phyloP scores from a whole-genome alignment of 2,797 vertebrate species.

The Lates japonicus region DNA sequence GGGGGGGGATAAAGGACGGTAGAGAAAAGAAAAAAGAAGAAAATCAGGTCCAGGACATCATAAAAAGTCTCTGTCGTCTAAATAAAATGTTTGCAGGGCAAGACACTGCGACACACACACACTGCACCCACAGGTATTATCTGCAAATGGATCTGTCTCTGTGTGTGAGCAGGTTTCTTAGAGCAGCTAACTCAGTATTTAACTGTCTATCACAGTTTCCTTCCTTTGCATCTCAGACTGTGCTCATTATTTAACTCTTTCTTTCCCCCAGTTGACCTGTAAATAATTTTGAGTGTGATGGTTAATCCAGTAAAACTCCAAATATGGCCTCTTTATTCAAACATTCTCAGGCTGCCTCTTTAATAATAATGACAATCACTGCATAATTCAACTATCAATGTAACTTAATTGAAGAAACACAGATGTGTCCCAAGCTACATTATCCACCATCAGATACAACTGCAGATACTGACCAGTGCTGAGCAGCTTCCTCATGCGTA shows the following conservation, averaged over 20 bases:
- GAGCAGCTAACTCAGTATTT: slow-evolving; percentile 18
- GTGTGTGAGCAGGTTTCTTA: background rate
- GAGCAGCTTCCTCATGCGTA: slow-evolving; percentile 95
- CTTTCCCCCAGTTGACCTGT: background rate
- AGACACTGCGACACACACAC: background rate
- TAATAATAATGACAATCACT: background rate
- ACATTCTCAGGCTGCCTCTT: background rate
- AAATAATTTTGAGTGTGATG: background rate
- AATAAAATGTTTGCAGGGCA: slow-evolving; percentile 18
- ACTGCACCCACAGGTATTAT: background rate
- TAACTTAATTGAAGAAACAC: background rate
- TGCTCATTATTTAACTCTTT: slow-evolving; percentile 2
- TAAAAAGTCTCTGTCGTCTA: background rate
- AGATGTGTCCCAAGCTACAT: background rate
- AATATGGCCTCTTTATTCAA: background rate
- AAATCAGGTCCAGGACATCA: background rate
- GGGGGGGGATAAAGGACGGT: background rate
- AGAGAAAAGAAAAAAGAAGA: slow-evolving; percentile 8
- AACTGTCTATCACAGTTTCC: background rate
- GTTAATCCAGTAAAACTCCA: background rate
- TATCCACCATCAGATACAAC: background rate
- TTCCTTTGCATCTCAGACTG: background rate
- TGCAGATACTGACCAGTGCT: slow-evolving; percentile 87
- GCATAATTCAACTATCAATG: background rate
- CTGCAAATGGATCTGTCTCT: slow-evolving; percentile 21